Evolutionary conservation across 2,888 invertebrate genomes (phyloP).

Genomic region (Timema podura): DNA sequence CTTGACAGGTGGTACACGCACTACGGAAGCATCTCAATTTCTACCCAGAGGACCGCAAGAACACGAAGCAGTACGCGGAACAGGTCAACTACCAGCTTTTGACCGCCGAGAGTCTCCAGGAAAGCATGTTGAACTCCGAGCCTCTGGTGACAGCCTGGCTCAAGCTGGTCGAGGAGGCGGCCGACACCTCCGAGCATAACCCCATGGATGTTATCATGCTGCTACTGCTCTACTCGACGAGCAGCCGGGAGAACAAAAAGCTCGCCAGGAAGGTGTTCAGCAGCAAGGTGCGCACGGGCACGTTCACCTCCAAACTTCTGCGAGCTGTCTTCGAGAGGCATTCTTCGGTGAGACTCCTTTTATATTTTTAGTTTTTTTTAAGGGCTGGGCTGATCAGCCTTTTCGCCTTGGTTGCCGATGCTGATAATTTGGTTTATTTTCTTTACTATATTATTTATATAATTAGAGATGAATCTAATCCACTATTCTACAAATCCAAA

Average conservation of each 20-base stretch:
- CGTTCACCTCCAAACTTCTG: background rate
- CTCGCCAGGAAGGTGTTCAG: slow-evolving; percentile 1
- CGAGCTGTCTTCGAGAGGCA: too few species aligned
- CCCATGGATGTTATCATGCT: slow-evolving; percentile 2
- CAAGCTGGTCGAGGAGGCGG: background rate
- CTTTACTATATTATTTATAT: too few species aligned
- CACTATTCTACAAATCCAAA: too few species aligned
- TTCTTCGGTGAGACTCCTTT: too few species aligned
- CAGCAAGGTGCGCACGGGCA: background rate
- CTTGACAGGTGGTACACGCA: background rate
- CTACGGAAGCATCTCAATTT: slow-evolving; percentile 1
- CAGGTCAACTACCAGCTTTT: background rate
- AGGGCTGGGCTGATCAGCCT: too few species aligned
- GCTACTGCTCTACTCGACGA: background rate
- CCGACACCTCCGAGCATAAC: background rate
- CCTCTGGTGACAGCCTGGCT: slow-evolving; percentile 7
- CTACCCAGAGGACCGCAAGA: background rate
- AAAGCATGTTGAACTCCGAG: background rate
- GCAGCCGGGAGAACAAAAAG: background rate
- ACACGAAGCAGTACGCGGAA: background rate
- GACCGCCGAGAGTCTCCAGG: background rate
- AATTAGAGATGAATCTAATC: too few species aligned
- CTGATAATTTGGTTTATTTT: too few species aligned
- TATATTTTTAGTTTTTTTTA: too few species aligned
- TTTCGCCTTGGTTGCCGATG: too few species aligned